Evolutionary conservation across 2,888 invertebrate genomes (phyloP).

Genomic region (Amblyteles armatorius): DNA sequence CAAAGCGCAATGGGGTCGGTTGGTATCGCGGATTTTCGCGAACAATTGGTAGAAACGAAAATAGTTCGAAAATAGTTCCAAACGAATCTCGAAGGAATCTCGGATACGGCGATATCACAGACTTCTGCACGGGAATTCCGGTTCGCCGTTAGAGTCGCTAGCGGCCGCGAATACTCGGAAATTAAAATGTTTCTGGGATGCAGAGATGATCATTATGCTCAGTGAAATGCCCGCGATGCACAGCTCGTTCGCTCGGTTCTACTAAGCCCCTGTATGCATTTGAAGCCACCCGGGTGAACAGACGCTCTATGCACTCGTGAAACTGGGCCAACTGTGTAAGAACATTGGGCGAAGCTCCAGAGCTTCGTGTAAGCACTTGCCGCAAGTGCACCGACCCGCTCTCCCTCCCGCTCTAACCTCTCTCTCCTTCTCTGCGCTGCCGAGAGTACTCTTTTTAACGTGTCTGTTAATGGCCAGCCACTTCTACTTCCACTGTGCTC

Average conservation of each 20-base stretch:
- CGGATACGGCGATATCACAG: conserved; percentile 39
- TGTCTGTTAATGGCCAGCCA: conserved; percentile 61
- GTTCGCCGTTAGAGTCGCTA: conserved; percentile 50
- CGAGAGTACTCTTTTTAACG: conserved; percentile 63
- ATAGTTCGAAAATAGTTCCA: conserved; percentile 33
- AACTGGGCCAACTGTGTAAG: conserved; percentile 68
- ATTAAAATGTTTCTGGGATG: conserved; percentile 68
- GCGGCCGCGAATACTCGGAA: conserved; percentile 55
- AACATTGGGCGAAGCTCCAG: conserved; percentile 69
- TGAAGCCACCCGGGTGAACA: conserved; percentile 64
- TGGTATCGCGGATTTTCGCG: conserved; percentile 10
- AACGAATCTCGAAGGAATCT: conserved; percentile 61
- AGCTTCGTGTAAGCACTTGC: conserved; percentile 69
- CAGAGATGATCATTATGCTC: conserved; percentile 66
- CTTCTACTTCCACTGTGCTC: conserved; percentile 41
- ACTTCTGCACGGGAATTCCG: conserved; percentile 38
- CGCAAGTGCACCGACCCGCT: conserved; percentile 63
- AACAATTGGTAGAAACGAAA: conserved; percentile 20
- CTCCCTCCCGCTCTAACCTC: conserved; percentile 1
- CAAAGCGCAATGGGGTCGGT: neutral
- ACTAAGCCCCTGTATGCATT: conserved; percentile 41
- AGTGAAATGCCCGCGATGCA: conserved; percentile 66
- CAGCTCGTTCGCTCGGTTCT: conserved; percentile 48
- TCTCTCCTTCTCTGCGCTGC: conserved; percentile 3
- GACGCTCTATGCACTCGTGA: conserved; percentile 56